Evolutionary conservation across 2,797 vertebrate species (phyloP).

Genomic region (Bovichtus diacanthus): DNA sequence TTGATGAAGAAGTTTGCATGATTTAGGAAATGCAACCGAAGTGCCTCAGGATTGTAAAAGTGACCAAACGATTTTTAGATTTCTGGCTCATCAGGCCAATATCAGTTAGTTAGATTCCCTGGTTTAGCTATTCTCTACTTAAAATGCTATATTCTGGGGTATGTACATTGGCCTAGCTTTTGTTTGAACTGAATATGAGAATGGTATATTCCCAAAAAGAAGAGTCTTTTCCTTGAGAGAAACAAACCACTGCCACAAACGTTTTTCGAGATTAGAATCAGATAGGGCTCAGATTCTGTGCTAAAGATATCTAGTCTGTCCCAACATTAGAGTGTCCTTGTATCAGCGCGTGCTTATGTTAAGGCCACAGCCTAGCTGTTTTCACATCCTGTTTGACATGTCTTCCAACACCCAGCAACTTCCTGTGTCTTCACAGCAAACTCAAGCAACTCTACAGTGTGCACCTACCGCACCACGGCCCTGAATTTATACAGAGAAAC

Average conservation of each 20-base stretch:
- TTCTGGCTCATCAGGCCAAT: neutral
- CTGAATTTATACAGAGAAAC: slow-evolving; percentile 11
- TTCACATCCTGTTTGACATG: slow-evolving; percentile 82
- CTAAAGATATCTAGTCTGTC: slow-evolving; percentile 24
- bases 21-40: neutral
- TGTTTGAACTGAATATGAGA: neutral
- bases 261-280: neutral
- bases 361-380: slow-evolving; percentile 61
- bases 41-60: neutral
- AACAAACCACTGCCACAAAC: neutral
- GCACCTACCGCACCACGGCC: slow-evolving; percentile 10
- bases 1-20: neutral
- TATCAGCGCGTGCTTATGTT: slow-evolving; percentile 10
- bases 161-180: neutral
- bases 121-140: neutral
- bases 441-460: slow-evolving; percentile 46
- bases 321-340: slow-evolving; percentile 28
- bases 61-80: neutral
- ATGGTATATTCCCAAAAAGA: neutral
- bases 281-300: neutral
- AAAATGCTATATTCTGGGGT: neutral
- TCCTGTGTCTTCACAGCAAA: slow-evolving; percentile 81
- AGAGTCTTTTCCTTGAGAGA: neutral
- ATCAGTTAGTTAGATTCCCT: neutral
- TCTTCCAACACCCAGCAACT: slow-evolving; percentile 82